Percentiles rank a stretch among this genome's conserved stretches.
These are phyloP conservation scores for Proisotoma minuta DNA, from an alignment of 2,888 invertebrate genomes.

Conservation along the genomic window DNA sequence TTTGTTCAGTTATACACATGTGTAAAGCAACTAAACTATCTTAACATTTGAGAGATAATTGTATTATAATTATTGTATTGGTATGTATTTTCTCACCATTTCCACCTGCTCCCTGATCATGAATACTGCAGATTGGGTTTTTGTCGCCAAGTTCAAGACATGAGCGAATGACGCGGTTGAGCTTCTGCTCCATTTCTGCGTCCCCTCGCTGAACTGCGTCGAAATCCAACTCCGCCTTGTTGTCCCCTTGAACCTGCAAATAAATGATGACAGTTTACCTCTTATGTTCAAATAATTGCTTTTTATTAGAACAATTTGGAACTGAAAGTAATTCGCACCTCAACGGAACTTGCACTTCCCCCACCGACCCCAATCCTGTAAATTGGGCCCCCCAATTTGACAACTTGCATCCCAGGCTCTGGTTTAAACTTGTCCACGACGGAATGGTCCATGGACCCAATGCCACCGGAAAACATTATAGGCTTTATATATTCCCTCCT, in stretches of 20 bases:
- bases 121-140: slow-evolving; percentile 91
- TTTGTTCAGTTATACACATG: no score
- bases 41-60: no score
- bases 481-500: slow-evolving; percentile 94
- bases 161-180: slow-evolving; percentile 86
- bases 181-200: slow-evolving; percentile 97
- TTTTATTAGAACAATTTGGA: not conserved
- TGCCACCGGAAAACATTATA: slow-evolving; percentile 97
- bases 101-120: slow-evolving; percentile 99
- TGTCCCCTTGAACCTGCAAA: slow-evolving; percentile 73
- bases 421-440: slow-evolving; percentile 76
- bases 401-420: slow-evolving; percentile 74
- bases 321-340: slow-evolving; percentile 52
- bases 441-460: slow-evolving; percentile 79
- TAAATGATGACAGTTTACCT: not conserved
- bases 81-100: slow-evolving; percentile 57
- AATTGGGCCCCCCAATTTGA: slow-evolving; percentile 95
- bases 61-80: no score
- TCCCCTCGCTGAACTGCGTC: slow-evolving; percentile 95
- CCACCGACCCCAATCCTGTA: slow-evolving; percentile 98
- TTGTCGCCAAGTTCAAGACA: slow-evolving; percentile 75
- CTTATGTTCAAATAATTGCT: not conserved
- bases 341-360: slow-evolving; percentile 94
- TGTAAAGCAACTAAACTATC: no score
- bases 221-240: slow-evolving; percentile 81